Base-by-base conservation (phyloP, 2,797 vertebrate species). In the Lacerta agilis region DNA sequence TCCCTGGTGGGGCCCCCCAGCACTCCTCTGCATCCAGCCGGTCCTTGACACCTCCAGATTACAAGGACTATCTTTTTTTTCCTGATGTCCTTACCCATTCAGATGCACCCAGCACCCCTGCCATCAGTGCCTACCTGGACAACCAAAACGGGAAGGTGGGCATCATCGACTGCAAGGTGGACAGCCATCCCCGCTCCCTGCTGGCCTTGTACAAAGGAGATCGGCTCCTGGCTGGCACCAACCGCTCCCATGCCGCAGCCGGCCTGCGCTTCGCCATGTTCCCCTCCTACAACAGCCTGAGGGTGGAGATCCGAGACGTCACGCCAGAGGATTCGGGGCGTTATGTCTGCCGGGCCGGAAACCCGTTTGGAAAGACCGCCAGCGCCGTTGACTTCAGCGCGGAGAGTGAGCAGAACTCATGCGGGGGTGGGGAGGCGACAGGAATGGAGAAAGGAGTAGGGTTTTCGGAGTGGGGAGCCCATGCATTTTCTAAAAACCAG, bases 81-180 rank as follows among this genome's bases (percentile, higher is more conserved):
- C 1, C 1, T 38, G 11, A 43, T 1, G 0, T 73, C 79, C 67
- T 84, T 66, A 33, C 79, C 72, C 29, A 0, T 1, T 0, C 90
- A 97, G 97, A 97, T 41, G 36, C 97, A 0, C 97, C 97, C 0
- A 88, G 85, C 33, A 90, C n/a, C 0, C 91, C 97, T 4, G 90
- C 90, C 1, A 0, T 97, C 41, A 96, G 86, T 0, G 92, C 94
- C 41, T 97, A 97, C 88, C 89, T 97, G 93, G 96, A 97, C 87
- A 95, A 89, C 10, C 91, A 82, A 5, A 27, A 38, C 0, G 96
- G 95, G 8, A 73, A 17, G 36, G 83, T 79, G 80, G 97, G 95
- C 45, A 93, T 97, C 43, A 87, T 97, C 45, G 83, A 90, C 66
- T 97, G 97, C 90, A 86, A 5, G 0, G 95, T 93, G 2, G 75